These are phyloP conservation scores for Tricholaema leucomelas DNA, from an alignment of 2,113 vertebrate genomes.

Conservation along the genomic window DNA sequence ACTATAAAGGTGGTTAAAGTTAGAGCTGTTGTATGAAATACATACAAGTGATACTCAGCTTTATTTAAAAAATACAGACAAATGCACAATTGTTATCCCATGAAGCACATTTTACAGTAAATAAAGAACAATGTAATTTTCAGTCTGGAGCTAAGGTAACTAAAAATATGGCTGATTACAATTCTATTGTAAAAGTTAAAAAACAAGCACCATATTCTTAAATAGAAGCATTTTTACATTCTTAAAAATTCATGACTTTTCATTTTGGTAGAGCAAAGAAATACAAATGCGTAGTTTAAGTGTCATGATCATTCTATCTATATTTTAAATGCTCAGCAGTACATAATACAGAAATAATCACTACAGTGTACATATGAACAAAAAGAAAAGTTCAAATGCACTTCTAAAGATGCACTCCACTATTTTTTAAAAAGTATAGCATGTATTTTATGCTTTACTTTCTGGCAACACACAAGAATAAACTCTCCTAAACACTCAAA, in stretches of 20 bases:
- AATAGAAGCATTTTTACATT: slow-evolving; percentile 54
- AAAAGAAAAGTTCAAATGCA: neutral
- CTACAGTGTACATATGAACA: slow-evolving; percentile 9
- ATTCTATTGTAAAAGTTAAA: slow-evolving; percentile 28
- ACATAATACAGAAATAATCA: slow-evolving; percentile 37
- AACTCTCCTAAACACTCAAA: neutral
- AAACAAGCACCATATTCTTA: slow-evolving; percentile 54
- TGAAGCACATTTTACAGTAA: slow-evolving; percentile 65
- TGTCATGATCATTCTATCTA: neutral
- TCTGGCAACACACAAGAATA: neutral
- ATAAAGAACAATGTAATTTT: slow-evolving; percentile 47
- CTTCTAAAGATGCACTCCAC: neutral
- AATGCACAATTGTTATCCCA: slow-evolving; percentile 38
- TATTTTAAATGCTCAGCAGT: slow-evolving; percentile 39
- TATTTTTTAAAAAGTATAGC: neutral
- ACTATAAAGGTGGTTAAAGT: neutral
- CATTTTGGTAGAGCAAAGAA: slow-evolving; percentile 14
- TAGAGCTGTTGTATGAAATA: neutral
- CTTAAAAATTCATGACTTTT: slow-evolving; percentile 36
- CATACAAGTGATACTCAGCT: slow-evolving; percentile 49
- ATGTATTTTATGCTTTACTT: neutral
- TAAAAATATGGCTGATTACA: neutral
- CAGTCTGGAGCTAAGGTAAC: slow-evolving; percentile 48
- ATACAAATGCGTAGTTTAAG: neutral
- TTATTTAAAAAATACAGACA: slow-evolving; percentile 74